A percentile compares a stretch with the other conserved stretches of the same genome.
These are phyloP conservation scores for Stratiomys singularior DNA, from an alignment of 2,888 invertebrate genomes.

Conservation along the genomic window DNA sequence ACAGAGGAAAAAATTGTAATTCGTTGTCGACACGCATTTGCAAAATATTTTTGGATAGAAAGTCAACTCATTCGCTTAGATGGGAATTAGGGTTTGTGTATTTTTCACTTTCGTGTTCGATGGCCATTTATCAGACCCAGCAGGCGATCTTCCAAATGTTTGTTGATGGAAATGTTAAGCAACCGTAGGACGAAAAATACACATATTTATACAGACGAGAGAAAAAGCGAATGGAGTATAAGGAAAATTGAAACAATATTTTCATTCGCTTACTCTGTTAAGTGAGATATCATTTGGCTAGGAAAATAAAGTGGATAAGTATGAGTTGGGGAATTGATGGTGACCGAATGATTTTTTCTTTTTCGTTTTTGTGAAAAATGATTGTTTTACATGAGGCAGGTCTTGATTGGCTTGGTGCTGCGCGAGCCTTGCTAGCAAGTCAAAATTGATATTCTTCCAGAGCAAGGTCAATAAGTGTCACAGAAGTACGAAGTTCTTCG, in stretches of 20 bases:
- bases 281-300: not conserved
- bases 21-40: not conserved
- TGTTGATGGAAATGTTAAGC: slow-evolving; percentile 33
- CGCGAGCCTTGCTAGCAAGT: too few relatives aligned
- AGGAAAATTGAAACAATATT: not conserved
- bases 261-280: not conserved
- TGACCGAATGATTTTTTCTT: too few relatives aligned
- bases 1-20: not conserved
- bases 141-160: slow-evolving; percentile 59
- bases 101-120: slow-evolving; percentile 57
- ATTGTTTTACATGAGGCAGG: too few relatives aligned
- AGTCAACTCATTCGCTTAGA: slow-evolving; percentile 2
- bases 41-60: slow-evolving; percentile 7
- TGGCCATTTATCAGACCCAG: slow-evolving; percentile 63
- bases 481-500: too few relatives aligned
- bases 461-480: too few relatives aligned
- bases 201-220: not conserved
- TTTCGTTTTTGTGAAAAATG: too few relatives aligned
- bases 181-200: not conserved
- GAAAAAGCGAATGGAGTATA: not conserved
- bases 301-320: too few relatives aligned
- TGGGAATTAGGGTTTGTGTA: slow-evolving; percentile 9
- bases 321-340: too few relatives aligned
- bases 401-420: too few relatives aligned
- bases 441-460: too few relatives aligned